These are phyloP conservation scores for Tenthredo scrophulariae DNA, from an alignment of 2,888 invertebrate species.

Conservation along the genomic window DNA sequence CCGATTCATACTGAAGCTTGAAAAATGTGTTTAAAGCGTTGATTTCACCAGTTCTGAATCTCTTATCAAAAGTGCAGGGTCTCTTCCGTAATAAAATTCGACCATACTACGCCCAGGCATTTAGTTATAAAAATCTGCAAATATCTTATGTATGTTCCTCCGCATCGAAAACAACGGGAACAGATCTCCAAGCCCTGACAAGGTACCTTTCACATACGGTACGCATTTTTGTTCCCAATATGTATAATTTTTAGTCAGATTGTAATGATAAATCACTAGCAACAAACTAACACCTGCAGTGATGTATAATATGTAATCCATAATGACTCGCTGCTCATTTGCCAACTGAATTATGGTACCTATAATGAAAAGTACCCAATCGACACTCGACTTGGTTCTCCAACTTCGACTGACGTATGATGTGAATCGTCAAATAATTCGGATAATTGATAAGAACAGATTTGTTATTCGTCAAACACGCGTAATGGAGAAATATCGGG, in stretches of 20 bases:
- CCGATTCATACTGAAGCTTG: slow-evolving; percentile 64
- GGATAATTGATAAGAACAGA: no score
- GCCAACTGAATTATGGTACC: no score
- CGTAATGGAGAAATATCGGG: no score
- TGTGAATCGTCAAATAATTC: no score
- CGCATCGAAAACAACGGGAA: background rate
- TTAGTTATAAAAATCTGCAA: background rate
- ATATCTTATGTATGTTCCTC: background rate
- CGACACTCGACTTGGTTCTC: no score
- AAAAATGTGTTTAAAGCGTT: slow-evolving; percentile 66
- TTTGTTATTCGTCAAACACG: no score
- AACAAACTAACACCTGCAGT: no score
- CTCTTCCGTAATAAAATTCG: slow-evolving; percentile 54
- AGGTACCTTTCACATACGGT: background rate
- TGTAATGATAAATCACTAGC: background rate
- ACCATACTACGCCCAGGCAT: background rate
- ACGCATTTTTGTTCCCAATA: slow-evolving; percentile 8
- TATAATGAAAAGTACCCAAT: no score
- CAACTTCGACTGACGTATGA: no score
- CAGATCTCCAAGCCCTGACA: background rate
- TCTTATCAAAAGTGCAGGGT: slow-evolving; percentile 58
- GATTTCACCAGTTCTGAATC: slow-evolving; percentile 63
- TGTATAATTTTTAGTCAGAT: background rate
- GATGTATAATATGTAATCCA: no score
- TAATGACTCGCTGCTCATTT: background rate